phyloP scores from a whole-genome alignment of 2,888 invertebrate genomes.

The Toxonevra muliebris region DNA sequence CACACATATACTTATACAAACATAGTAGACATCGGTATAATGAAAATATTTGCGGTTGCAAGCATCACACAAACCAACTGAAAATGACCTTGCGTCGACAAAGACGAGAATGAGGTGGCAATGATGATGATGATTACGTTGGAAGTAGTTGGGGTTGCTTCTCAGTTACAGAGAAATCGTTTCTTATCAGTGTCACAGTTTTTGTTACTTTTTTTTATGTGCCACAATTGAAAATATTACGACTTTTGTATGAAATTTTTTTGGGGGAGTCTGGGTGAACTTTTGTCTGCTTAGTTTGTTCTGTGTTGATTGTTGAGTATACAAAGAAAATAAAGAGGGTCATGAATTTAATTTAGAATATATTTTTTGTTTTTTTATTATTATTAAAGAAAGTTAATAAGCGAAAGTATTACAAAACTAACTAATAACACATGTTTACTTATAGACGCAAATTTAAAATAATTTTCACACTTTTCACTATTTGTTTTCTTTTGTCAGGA shows the following conservation, averaged over 20 bases:
- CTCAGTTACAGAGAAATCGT: conserved; percentile 24
- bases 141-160: conserved; percentile 1
- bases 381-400: too few species aligned
- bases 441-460: not conserved
- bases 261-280: not conserved
- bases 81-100: conserved; percentile 42
- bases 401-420: not conserved
- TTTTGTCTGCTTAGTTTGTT: conserved; percentile 23
- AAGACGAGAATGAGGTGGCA: not conserved
- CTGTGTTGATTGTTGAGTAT: not conserved
- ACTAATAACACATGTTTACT: not conserved
- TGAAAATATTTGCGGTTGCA: conserved; percentile 26
- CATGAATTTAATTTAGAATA: conserved; percentile 26
- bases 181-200: conserved; percentile 36
- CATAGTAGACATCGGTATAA: not conserved
- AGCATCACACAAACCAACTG: conserved; percentile 19
- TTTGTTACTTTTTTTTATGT: conserved; percentile 19
- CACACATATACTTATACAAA: conserved; percentile 22
- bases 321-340: conserved; percentile 21
- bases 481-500: not conserved
- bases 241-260: conserved; percentile 27
- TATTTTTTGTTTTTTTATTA: conserved; percentile 6
- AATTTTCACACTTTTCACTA: not conserved
- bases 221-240: conserved; percentile 26
- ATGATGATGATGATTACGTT: conserved; percentile 10